Conservation (phyloP, 2,888 invertebrate species). For the Mimachlamys varia region DNA sequence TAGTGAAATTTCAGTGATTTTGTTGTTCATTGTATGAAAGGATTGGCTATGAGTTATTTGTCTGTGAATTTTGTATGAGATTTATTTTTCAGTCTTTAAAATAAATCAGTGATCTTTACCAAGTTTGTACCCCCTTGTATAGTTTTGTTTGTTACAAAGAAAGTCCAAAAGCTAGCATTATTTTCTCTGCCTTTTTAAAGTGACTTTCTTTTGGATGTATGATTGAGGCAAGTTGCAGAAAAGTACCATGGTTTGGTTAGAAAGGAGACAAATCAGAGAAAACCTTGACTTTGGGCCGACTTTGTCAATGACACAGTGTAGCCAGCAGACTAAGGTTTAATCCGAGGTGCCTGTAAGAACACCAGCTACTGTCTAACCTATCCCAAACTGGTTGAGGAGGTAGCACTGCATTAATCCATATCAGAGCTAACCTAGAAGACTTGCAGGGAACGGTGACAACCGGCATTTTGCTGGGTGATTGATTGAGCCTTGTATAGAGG, state of each 20-base stretch:
- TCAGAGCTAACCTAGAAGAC: not conserved
- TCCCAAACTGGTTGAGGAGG: not conserved
- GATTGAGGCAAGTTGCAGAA: too few relatives aligned
- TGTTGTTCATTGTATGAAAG: too few relatives aligned
- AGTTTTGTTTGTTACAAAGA: too few relatives aligned
- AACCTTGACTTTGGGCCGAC: not conserved
- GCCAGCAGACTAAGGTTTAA: not conserved
- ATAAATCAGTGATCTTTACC: too few relatives aligned
- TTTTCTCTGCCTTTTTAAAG: too few relatives aligned
- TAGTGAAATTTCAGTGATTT: too few relatives aligned
- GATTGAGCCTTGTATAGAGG: not conserved
- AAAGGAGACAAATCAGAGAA: not conserved
- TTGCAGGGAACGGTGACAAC: not conserved
- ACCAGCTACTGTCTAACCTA: not conserved
- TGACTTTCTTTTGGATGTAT: too few relatives aligned
- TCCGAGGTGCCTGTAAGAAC: not conserved
- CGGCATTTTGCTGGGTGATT: not conserved
- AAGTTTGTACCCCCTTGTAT: too few relatives aligned
- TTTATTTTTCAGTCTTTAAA: too few relatives aligned
- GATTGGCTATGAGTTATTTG: not conserved
- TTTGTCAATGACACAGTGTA: not conserved
- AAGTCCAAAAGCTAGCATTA: too few relatives aligned
- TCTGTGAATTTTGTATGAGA: too few relatives aligned
- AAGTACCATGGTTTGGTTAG: too few relatives aligned
- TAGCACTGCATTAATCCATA: not conserved